Evolutionary conservation across 2,113 vertebrate genomes (phyloP).

Genomic region (Carollia perspicillata): DNA sequence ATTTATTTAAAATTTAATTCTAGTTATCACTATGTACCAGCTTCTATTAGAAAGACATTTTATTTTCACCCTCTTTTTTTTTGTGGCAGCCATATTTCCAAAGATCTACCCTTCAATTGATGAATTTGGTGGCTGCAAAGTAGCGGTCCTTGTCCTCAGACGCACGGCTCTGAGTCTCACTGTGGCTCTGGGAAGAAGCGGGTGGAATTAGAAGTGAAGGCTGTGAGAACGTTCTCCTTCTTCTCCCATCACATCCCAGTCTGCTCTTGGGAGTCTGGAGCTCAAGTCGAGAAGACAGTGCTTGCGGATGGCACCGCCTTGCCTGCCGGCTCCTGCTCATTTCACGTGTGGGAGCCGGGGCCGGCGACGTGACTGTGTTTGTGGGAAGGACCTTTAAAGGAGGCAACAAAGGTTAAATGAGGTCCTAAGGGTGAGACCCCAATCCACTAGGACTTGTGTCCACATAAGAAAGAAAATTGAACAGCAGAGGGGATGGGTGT

Average conservation of each 20-base stretch:
- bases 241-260: not conserved
- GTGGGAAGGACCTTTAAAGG: not conserved
- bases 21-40: not conserved
- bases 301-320: fast-evolving
- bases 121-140: not conserved
- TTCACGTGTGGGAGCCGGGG: not conserved
- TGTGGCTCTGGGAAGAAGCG: fast-evolving
- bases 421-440: not conserved
- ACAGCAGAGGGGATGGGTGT: fast-evolving
- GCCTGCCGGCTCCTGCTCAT: not conserved
- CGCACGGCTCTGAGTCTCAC: not conserved
- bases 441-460: not conserved
- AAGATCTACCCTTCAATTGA: not conserved
- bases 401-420: not conserved
- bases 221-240: not conserved
- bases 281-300: not conserved
- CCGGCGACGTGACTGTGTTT: not conserved
- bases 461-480: not conserved
- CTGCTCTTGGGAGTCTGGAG: not conserved
- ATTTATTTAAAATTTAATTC: not conserved
- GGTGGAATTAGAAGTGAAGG: not conserved
- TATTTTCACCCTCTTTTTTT: not conserved
- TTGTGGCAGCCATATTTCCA: not conserved
- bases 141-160: not conserved
- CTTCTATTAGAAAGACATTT: not conserved